Conservation (phyloP, 2,888 invertebrate genomes). For the Dasysyrphus albostriatus region DNA sequence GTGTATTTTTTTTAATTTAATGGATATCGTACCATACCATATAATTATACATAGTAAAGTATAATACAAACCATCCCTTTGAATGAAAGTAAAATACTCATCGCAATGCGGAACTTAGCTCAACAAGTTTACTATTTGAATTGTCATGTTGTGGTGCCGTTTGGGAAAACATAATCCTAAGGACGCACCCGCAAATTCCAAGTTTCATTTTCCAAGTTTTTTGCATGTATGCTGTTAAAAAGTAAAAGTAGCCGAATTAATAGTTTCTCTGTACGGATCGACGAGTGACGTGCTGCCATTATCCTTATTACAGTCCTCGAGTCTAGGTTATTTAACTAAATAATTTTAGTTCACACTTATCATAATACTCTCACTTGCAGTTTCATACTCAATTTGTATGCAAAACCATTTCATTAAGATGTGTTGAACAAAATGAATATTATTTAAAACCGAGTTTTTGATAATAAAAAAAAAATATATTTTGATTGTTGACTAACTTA, state of each 20-base stretch:
- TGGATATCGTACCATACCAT: slow-evolving; percentile 12
- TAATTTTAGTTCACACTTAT: slow-evolving; percentile 32
- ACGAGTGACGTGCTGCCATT: slow-evolving; percentile 1
- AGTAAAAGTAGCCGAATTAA: slow-evolving; percentile 18
- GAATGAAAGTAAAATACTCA: slow-evolving; percentile 16
- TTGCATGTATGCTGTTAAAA: background rate
- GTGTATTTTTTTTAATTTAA: slow-evolving; percentile 4
- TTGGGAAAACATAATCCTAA: slow-evolving; percentile 38
- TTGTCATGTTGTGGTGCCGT: slow-evolving; percentile 47
- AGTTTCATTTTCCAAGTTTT: background rate
- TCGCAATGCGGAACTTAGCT: background rate
- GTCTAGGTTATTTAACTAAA: slow-evolving; percentile 14
- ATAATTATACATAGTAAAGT: too few relatives aligned
- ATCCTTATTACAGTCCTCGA: slow-evolving; percentile 13
- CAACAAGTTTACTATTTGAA: slow-evolving; percentile 37
- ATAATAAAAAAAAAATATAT: slow-evolving; percentile 31
- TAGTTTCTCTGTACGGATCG: slow-evolving; percentile 43
- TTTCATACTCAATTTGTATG: background rate
- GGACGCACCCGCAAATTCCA: slow-evolving; percentile 53
- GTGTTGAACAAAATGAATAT: background rate
- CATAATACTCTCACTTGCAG: background rate
- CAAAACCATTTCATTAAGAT: background rate
- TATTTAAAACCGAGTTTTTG: slow-evolving; percentile 43
- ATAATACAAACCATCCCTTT: slow-evolving; percentile 40
- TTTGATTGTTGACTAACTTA: background rate